These are phyloP conservation scores for Drosophila burlai DNA, from an alignment of 1,140 invertebrate species.

Conservation along the genomic window DNA sequence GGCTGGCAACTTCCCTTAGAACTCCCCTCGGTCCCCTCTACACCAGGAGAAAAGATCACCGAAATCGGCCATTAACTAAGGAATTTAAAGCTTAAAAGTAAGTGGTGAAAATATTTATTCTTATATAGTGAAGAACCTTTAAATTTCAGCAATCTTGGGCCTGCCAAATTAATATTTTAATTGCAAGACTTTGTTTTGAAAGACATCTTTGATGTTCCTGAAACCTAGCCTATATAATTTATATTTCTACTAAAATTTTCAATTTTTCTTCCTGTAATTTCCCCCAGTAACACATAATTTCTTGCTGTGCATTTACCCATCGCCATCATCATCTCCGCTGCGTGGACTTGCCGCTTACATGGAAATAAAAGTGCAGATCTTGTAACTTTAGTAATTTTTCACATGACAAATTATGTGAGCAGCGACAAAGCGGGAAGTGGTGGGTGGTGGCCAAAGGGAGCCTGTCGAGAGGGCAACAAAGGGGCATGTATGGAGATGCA, in stretches of 20 bases:
- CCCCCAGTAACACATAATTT: neutral
- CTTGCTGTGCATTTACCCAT: slow-evolving; percentile 7
- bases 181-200: neutral
- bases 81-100: neutral
- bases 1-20: slow-evolving; percentile 21
- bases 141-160: too few species aligned
- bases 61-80: neutral
- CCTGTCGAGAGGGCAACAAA: slow-evolving; percentile 61
- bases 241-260: neutral
- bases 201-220: neutral
- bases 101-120: neutral
- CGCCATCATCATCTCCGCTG: slow-evolving; percentile 53
- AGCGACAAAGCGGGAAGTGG: slow-evolving; percentile 51
- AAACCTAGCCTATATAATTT: neutral
- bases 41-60: neutral
- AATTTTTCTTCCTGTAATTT: neutral
- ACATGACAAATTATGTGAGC: slow-evolving; percentile 85
- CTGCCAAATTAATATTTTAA: neutral
- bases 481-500: slow-evolving; percentile 34
- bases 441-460: slow-evolving; percentile 6
- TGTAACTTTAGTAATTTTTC: slow-evolving; percentile 85
- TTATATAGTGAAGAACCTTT: neutral
- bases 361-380: slow-evolving; percentile 83
- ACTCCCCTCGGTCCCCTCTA: slow-evolving; percentile 5
- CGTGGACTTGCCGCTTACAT: slow-evolving; percentile 78